Conservation (phyloP, 2,113 vertebrate genomes). For the Cervus canadensis region DNA sequence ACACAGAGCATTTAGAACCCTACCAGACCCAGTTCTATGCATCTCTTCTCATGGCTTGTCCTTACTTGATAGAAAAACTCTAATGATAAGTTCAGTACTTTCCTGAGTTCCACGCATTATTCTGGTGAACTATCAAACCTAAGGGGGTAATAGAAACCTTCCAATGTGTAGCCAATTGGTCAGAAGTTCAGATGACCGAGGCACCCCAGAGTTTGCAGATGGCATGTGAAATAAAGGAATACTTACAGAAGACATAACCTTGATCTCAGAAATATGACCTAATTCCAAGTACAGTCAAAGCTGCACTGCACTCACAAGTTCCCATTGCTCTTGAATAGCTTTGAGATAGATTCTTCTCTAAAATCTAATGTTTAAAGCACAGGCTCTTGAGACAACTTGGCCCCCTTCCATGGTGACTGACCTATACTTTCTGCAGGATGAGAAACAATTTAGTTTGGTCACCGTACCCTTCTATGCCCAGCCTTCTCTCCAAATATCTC, state of each 20-base stretch:
- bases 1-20: not conserved
- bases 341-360: not conserved
- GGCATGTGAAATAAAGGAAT: not conserved
- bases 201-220: not conserved
- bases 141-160: not conserved
- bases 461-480: not conserved
- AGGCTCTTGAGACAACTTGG: not conserved
- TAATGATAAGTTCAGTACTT: not conserved
- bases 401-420: not conserved
- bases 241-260: accelerated
- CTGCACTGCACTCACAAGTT: not conserved
- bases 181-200: not conserved
- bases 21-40: not conserved
- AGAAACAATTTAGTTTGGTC: not conserved
- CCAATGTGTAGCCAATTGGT: not conserved
- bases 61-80: not conserved
- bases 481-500: not conserved
- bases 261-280: not conserved
- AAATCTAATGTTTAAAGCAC: not conserved
- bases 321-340: not conserved
- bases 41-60: not conserved
- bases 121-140: not conserved
- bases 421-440: not conserved
- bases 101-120: not conserved
- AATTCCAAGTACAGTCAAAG: not conserved